Conservation (phyloP, 2,113 vertebrate species). For the Ondatra zibethicus region DNA sequence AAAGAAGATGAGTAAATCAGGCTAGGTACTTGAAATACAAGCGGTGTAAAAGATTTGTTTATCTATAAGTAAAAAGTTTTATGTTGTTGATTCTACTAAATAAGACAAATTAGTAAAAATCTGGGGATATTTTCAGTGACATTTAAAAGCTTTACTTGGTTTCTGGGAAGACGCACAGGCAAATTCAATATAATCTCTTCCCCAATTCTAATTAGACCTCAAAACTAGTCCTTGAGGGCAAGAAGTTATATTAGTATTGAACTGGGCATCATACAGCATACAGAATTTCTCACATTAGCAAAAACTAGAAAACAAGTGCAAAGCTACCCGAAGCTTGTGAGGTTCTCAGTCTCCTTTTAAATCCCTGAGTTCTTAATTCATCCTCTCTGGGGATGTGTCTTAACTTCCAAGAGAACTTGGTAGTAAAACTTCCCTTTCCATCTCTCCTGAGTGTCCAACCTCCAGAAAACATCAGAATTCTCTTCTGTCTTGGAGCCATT, state of each 20-base stretch:
- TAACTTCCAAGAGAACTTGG: background rate
- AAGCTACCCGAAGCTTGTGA: background rate
- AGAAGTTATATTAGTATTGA: constrained; percentile 38
- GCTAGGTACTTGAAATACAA: constrained; percentile 25
- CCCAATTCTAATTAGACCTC: constrained; percentile 60
- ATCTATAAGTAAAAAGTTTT: constrained; percentile 49
- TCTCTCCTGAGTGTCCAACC: background rate
- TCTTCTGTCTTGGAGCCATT: constrained; percentile 34
- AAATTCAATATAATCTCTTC: constrained; percentile 1
- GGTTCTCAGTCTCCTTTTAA: background rate
- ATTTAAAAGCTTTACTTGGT: constrained; percentile 31
- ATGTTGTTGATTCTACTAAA: constrained; percentile 22
- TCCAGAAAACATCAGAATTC: background rate
- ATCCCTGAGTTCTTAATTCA: constrained; percentile 43
- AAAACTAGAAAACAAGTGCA: constrained; percentile 26
- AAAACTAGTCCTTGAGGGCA: constrained; percentile 35
- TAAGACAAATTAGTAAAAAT: constrained; percentile 39
- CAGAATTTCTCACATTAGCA: background rate
- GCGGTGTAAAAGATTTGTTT: constrained; percentile 20
- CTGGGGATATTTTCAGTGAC: constrained; percentile 9
- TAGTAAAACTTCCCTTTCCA: background rate
- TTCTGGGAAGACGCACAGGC: constrained; percentile 51
- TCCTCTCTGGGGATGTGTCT: constrained; percentile 41
- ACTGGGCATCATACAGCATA: constrained; percentile 2
- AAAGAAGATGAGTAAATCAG: constrained; percentile 39